Base-by-base conservation (phyloP, 2,797 vertebrate genomes). In the Lutjanus campechanus region DNA sequence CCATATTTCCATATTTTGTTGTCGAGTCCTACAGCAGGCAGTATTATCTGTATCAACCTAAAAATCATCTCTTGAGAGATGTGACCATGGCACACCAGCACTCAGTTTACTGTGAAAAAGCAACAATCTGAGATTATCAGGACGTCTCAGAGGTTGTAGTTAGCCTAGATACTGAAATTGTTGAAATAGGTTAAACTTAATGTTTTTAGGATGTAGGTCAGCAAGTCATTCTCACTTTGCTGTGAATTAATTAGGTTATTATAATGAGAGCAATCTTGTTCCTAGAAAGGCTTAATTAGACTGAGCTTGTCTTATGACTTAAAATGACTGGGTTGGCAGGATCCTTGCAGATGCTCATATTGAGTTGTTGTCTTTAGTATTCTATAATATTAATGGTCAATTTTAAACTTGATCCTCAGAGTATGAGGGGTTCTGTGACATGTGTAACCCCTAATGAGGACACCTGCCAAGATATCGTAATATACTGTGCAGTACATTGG, bases 141-240 rank as follows among this genome's bases (percentile, higher is more conserved):
- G 43, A 8, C 43, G 13, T 53, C 7, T 8, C 3, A 12, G 40
- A n/a, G 11, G 46, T 16, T 0, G 15, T 8, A 10, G 8, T 25
- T 50, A 36, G 41, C 25, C 56, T 54, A 40, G 19, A 62, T 43
- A 5, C 12, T 55, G 12, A 36, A 43, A 43, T 47, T 2, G 41
- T 61, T 25, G 8, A 62, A 47, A 11, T 56, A 51, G 68, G 10
- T 3, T 16, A 29, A 59, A 16, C 43, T 67, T 11, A n/a, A 43
- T 83, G 25, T 55, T 29, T 51, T 36, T 49, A 1, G 44, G 3
- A 54, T 54, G 51, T 67, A n/a, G 50, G 61, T 40, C 71, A 75
- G 17, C 0, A 9, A 61, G 11, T 40, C 8, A 43, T 43, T 17
- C 25, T 71, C 53, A 16, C 17, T 62, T 62, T 69, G 20, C 29